phyloP scores from a whole-genome alignment of 2,797 vertebrate genomes.

The Phrynocephalus vlangalii region DNA sequence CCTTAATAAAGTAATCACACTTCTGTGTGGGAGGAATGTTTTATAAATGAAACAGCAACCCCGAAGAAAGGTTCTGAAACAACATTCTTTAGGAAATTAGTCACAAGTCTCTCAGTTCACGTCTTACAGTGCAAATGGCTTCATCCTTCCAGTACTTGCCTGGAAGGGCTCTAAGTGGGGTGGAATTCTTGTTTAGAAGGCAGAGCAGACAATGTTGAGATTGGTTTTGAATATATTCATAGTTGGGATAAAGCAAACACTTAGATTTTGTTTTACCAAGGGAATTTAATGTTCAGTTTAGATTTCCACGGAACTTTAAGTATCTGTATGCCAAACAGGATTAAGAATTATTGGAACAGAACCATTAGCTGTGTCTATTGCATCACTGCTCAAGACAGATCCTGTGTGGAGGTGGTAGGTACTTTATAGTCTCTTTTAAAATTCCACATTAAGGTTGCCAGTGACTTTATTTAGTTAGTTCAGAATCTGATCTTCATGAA shows the following conservation, averaged over 20 bases:
- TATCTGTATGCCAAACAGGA: neutral
- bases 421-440: neutral
- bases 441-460: too few species aligned
- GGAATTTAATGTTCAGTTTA: neutral
- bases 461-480: neutral
- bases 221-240: neutral
- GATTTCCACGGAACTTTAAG: neutral
- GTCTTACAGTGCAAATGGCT: conserved; percentile 29
- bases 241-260: neutral
- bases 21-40: conserved; percentile 59
- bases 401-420: neutral
- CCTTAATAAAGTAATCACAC: conserved; percentile 51
- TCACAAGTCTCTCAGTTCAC: conserved; percentile 32
- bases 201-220: conserved; percentile 18
- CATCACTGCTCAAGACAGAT: neutral
- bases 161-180: conserved; percentile 25
- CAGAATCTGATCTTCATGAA: too few species aligned
- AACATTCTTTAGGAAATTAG: conserved; percentile 52
- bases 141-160: conserved; percentile 46
- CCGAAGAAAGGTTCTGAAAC: conserved; percentile 57
- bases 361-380: neutral
- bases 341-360: neutral
- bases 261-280: neutral
- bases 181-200: conserved; percentile 11
- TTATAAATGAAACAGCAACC: conserved; percentile 51